Conservation (phyloP, 2,797 vertebrate species). For the Lindbergichthys nudifrons region DNA sequence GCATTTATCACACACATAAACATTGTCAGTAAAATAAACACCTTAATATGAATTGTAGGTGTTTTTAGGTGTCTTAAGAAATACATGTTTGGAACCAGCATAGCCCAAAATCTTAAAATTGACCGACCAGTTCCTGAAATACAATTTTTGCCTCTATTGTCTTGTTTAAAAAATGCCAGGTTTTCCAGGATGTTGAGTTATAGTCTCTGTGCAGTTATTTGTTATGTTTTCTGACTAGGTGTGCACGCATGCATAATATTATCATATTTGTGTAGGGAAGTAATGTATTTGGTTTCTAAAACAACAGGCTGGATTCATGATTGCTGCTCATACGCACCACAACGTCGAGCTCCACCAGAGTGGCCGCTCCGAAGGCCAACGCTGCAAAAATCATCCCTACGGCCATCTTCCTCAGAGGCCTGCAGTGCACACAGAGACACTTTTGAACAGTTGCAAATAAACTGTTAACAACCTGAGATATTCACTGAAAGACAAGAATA, state of each 20-base stretch:
- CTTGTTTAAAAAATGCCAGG: neutral
- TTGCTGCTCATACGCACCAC: conserved; percentile 82
- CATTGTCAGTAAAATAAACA: too few relatives aligned
- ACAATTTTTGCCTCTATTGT: too few relatives aligned
- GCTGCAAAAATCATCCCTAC: conserved; percentile 93
- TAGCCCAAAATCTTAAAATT: too few relatives aligned
- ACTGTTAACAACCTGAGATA: neutral
- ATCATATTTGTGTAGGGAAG: neutral
- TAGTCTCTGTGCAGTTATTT: neutral
- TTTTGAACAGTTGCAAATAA: too few relatives aligned
- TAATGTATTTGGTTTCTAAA: neutral
- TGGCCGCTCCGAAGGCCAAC: conserved; percentile 91
- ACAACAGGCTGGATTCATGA: neutral
- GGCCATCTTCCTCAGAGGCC: conserved; percentile 94
- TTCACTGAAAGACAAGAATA: neutral
- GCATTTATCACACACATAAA: too few relatives aligned
- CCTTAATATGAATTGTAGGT: too few relatives aligned
- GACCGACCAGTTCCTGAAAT: too few relatives aligned
- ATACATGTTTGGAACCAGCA: too few relatives aligned
- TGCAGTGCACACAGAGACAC: conserved; percentile 55
- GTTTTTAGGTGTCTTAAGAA: too few relatives aligned
- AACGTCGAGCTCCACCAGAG: conserved; percentile 91
- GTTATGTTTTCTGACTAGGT: neutral
- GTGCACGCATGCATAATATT: neutral
- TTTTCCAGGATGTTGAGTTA: neutral